Evolutionary conservation across 2,797 vertebrate genomes (phyloP).

Genomic region (Clarias pachynema): DNA sequence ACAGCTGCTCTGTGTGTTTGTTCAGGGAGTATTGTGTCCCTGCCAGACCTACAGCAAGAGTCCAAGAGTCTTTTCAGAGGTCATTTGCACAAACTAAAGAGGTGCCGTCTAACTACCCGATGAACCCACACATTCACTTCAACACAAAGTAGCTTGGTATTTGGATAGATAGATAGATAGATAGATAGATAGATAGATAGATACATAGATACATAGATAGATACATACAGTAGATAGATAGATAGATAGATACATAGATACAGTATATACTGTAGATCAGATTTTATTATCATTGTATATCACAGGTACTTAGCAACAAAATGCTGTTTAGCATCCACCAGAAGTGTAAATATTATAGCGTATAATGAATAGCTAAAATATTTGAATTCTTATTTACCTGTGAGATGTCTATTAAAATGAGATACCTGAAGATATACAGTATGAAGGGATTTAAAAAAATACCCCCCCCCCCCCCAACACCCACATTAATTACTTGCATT

Average conservation of each 20-base stretch:
- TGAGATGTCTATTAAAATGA: not conserved
- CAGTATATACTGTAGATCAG: too few species aligned
- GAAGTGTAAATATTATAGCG: too few species aligned
- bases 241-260: too few species aligned
- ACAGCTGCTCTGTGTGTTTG: conserved; percentile 50
- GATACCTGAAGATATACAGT: not conserved
- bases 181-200: too few species aligned
- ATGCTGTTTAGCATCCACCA: too few species aligned
- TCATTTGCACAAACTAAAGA: conserved; percentile 30
- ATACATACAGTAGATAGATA: too few species aligned
- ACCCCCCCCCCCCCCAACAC: not conserved
- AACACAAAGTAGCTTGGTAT: conserved; percentile 1
- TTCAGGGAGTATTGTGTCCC: conserved; percentile 45
- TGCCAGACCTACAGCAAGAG: conserved; percentile 22
- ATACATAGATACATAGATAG: too few species aligned
- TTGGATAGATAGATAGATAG: too few species aligned
- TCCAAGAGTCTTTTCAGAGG: conserved; percentile 16
- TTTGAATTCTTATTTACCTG: not conserved
- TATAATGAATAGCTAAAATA: not conserved
- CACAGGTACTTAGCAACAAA: too few species aligned
- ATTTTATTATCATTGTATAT: too few species aligned
- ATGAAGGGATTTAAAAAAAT: not conserved
- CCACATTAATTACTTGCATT: not conserved
- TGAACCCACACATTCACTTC: not conserved
- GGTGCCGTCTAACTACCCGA: not conserved